These are phyloP conservation scores for Netelia virgata DNA, from an alignment of 2,888 invertebrate species.

Conservation along the genomic window DNA sequence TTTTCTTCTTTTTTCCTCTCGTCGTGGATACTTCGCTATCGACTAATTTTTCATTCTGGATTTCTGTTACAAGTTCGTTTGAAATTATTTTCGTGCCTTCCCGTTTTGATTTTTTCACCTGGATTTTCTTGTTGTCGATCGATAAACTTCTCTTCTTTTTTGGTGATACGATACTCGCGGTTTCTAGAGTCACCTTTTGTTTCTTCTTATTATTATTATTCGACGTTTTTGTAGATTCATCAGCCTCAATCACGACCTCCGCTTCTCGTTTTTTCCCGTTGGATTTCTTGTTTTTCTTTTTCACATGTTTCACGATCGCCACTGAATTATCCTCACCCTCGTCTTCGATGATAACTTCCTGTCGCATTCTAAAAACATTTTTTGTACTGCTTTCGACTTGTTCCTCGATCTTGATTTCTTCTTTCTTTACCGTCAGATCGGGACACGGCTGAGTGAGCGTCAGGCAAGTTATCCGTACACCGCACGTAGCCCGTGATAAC, in stretches of 20 bases:
- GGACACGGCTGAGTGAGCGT: conserved; percentile 84
- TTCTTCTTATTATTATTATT: conserved; percentile 42
- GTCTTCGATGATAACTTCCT: conserved; percentile 76
- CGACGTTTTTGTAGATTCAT: not conserved
- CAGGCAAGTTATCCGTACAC: conserved; percentile 91
- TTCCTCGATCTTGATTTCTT: conserved; percentile 58
- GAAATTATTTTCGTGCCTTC: conserved; percentile 19
- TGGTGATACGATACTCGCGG: not conserved
- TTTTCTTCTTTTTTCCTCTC: conserved; percentile 68
- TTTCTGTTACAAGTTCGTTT: conserved; percentile 19
- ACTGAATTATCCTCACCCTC: conserved; percentile 70
- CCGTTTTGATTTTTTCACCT: conserved; percentile 48
- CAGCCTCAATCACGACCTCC: not conserved
- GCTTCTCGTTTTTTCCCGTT: conserved; percentile 35
- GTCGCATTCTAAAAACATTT: conserved; percentile 72
- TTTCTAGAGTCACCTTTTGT: conserved; percentile 28
- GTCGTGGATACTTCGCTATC: conserved; percentile 22
- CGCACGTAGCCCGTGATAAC: conserved; percentile 86
- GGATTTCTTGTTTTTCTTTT: conserved; percentile 60
- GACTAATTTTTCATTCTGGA: conserved; percentile 46
- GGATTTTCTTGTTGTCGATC: not conserved
- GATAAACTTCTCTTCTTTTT: conserved; percentile 61
- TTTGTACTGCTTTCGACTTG: conserved; percentile 48
- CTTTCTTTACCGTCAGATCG: conserved; percentile 62
- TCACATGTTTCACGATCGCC: conserved; percentile 48